phyloP scores from a whole-genome alignment of 1,140 invertebrate genomes.

The Zaprionus kolodkinae region DNA sequence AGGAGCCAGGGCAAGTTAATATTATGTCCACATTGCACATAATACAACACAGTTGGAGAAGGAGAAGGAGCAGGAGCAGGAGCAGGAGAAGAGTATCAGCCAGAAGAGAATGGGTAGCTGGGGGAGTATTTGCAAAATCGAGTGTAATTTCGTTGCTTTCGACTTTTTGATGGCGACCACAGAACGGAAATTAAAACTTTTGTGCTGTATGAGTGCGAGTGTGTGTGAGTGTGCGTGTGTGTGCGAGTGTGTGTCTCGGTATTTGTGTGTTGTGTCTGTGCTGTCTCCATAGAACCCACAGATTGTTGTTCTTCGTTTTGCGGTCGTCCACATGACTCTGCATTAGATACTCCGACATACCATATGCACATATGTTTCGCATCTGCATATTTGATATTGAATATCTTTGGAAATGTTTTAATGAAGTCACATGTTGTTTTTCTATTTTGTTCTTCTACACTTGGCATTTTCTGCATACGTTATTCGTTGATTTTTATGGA shows the following conservation, averaged over 20 bases:
- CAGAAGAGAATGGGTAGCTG: conserved; percentile 12
- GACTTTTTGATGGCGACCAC: conserved; percentile 46
- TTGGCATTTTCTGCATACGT: neutral
- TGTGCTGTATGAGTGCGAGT: conserved; percentile 21
- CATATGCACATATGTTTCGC: neutral
- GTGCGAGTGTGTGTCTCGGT: neutral
- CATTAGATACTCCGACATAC: neutral
- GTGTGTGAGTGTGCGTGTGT: neutral
- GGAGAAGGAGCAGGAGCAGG: neutral
- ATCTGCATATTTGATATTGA: conserved; percentile 37
- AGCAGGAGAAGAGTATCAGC: neutral
- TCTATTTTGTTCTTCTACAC: neutral
- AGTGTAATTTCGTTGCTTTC: conserved; percentile 27
- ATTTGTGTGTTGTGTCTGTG: neutral
- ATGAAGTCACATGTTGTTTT: conserved; percentile 40
- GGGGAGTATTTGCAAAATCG: conserved; percentile 12
- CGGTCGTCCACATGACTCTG: conserved; percentile 21
- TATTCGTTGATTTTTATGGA: neutral
- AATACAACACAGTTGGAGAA: conserved; percentile 7
- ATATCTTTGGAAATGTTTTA: conserved; percentile 53
- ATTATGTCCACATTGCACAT: conserved; percentile 48
- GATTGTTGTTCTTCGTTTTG: conserved; percentile 21
- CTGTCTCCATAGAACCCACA: neutral
- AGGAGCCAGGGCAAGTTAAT: conserved; percentile 36
- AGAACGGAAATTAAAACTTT: conserved; percentile 74